These are phyloP conservation scores for Mungos mungo DNA, from an alignment of 2,113 vertebrate species.

Conservation along the genomic window DNA sequence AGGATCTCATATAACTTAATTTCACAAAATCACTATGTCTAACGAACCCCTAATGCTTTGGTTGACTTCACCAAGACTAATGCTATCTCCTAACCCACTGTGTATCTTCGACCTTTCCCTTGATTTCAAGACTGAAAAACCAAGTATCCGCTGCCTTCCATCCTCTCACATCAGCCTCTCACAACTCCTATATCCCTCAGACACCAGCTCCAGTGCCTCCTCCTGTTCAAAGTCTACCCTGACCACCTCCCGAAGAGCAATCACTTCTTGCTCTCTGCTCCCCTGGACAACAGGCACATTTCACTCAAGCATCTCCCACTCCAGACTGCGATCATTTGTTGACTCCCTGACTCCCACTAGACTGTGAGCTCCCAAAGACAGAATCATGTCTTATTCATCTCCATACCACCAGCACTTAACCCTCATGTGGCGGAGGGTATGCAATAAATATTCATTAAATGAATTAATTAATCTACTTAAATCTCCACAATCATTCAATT, in stretches of 20 bases:
- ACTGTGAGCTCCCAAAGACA: not conserved
- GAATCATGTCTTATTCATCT: conserved; percentile 6
- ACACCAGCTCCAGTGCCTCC: not conserved
- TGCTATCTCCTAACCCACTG: not conserved
- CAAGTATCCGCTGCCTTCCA: not conserved
- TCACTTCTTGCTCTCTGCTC: not conserved
- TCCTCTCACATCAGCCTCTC: not conserved
- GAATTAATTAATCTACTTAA: not conserved
- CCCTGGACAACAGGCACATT: not conserved
- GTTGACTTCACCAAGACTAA: conserved; percentile 10
- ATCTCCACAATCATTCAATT: not conserved
- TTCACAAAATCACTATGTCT: conserved; percentile 35
- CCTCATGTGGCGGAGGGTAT: not conserved
- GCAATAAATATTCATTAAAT: not conserved
- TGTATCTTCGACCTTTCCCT: not conserved
- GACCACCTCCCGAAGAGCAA: not conserved
- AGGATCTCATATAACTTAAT: not conserved
- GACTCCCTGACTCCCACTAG: not conserved
- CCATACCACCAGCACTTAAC: not conserved
- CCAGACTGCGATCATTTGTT: not conserved
- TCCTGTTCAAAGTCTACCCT: not conserved
- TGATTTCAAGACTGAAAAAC: not conserved
- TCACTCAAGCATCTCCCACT: not conserved
- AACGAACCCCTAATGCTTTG: not conserved
- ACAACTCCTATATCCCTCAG: not conserved